Conservation (phyloP, 2,113 vertebrate genomes). For the Neogobius melanostomus region DNA sequence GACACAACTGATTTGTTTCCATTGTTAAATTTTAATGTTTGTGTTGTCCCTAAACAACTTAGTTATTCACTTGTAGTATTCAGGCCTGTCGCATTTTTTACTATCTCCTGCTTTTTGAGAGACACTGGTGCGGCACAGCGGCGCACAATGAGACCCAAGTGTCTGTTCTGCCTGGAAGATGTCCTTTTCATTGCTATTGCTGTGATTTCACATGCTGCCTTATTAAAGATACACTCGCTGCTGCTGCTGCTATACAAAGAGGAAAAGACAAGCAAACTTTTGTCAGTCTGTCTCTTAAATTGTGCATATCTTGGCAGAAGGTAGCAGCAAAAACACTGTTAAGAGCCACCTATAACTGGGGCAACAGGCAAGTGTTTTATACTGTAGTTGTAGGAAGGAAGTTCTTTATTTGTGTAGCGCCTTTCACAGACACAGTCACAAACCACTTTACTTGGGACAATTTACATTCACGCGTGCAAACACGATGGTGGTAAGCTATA, state of each 20-base stretch:
- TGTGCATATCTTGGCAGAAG: slow-evolving; percentile 17
- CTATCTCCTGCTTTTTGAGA: slow-evolving; percentile 23
- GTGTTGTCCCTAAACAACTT: slow-evolving; percentile 11
- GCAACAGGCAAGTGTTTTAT: slow-evolving; percentile 4
- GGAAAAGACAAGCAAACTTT: slow-evolving; percentile 16
- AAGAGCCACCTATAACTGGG: slow-evolving; percentile 36
- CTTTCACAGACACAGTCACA: not conserved
- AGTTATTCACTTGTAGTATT: slow-evolving; percentile 16
- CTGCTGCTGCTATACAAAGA: slow-evolving; percentile 8
- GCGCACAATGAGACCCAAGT: slow-evolving; percentile 36
- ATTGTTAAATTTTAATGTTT: slow-evolving; percentile 16
- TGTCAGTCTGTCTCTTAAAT: slow-evolving; percentile 28
- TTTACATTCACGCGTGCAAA: no score
- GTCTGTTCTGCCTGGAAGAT: slow-evolving; percentile 38
- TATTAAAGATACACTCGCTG: slow-evolving; percentile 48
- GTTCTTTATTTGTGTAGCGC: slow-evolving; percentile 10
- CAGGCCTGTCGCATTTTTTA: slow-evolving; percentile 20
- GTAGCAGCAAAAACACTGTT: slow-evolving; percentile 42
- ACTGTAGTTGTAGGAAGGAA: not conserved
- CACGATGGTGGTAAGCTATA: no score
- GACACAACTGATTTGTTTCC: not conserved
- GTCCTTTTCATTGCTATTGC: slow-evolving; percentile 29
- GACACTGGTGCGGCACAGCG: not conserved
- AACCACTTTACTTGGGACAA: no score
- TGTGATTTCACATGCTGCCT: slow-evolving; percentile 43